These are phyloP conservation scores for Aporophyla nigra DNA, from an alignment of 2,888 invertebrate genomes.

Conservation along the genomic window DNA sequence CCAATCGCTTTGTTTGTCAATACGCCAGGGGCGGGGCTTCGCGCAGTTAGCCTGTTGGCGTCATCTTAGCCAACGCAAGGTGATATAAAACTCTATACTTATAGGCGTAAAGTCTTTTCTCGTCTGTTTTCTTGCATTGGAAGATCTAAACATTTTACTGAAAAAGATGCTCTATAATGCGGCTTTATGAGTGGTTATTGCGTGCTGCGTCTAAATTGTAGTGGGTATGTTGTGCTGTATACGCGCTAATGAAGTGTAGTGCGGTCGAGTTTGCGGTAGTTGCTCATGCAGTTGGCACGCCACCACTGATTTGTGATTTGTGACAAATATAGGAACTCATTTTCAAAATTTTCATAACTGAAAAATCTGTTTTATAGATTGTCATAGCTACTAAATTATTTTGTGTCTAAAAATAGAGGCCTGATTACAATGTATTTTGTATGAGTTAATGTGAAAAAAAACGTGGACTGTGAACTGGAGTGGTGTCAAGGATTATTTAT, in stretches of 20 bases:
- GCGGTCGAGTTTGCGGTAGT: conserved; percentile 88
- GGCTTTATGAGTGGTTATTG: conserved; percentile 72
- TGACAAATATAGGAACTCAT: conserved; percentile 76
- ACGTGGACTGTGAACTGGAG: conserved; percentile 64
- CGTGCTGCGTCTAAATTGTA: conserved; percentile 64
- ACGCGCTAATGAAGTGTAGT: conserved; percentile 88
- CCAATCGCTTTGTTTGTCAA: conserved; percentile 88
- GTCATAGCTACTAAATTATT: conserved; percentile 17
- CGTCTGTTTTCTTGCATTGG: conserved; percentile 47
- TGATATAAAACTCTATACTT: conserved; percentile 55
- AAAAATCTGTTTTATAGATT: conserved; percentile 33
- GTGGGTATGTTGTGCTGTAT: conserved; percentile 86
- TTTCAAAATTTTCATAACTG: conserved; percentile 55
- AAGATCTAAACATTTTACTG: conserved; percentile 59
- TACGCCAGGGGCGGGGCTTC: conserved; percentile 83
- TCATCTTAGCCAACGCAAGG: conserved; percentile 21
- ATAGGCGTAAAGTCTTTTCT: conserved; percentile 65
- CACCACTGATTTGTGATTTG: conserved; percentile 85
- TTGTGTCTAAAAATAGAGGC: conserved; percentile 13
- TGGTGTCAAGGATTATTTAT: conserved; percentile 58
- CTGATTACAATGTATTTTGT: conserved; percentile 47
- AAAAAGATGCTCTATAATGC: conserved; percentile 71
- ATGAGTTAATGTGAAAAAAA: conserved; percentile 54
- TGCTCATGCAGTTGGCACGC: conserved; percentile 89
- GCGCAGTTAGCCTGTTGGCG: conserved; percentile 66